Evolutionary conservation across 37 sponge, comb jelly and placozoan genomes (phyloP), one percentile per base, ranked within the genome.

Genomic region (Beroe ovata): DNA sequence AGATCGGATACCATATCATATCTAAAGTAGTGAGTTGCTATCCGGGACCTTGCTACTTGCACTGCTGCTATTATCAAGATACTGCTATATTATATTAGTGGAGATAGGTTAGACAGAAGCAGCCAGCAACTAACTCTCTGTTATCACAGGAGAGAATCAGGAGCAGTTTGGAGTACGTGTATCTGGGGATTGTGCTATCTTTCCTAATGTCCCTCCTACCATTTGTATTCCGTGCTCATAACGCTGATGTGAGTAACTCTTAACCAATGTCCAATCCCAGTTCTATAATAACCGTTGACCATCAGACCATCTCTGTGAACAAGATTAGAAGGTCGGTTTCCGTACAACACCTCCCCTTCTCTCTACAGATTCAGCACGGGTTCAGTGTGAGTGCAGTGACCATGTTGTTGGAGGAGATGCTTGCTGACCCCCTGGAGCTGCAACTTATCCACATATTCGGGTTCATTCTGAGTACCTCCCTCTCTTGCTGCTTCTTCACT

Each of bases 181-280:
- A 35, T 23, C 54, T 77, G 8, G 84, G 84, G 21, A 42, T 77
- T 8, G 14, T 77, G 11, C 84, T 77, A 42, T 77, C 84, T n/a
- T 77, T 77, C 47, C 26, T 77, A 1, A 77, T 77, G 84, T 77
- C 84, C 54, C 0, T 77, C n/a, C 84, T 77, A 8, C 84, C 84
- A 42, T 77, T 77, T 36, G 54, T 77, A 42, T 77, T 77, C 54
- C 16, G 84, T 23, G 84, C 84, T 36, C 84, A 77, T 23, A 77
- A 77, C 54, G 42, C 84, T 4, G 84, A 77, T 77, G 84, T 77
- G 41, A 77, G 84, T 77, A n/a, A n/a, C n/a, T n/a, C n/a, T n/a
- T n/a, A n/a, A n/a, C n/a, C n/a, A n/a, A n/a, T n/a, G n/a, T n/a
- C n/a, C n/a, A n/a, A n/a, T n/a, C n/a, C n/a, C n/a, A n/a, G n/a